Percentiles rank a stretch among this genome's conserved stretches.
Evolutionary conservation across 2,113 vertebrate genomes (phyloP).

Genomic region (Tetrao urogallus): DNA sequence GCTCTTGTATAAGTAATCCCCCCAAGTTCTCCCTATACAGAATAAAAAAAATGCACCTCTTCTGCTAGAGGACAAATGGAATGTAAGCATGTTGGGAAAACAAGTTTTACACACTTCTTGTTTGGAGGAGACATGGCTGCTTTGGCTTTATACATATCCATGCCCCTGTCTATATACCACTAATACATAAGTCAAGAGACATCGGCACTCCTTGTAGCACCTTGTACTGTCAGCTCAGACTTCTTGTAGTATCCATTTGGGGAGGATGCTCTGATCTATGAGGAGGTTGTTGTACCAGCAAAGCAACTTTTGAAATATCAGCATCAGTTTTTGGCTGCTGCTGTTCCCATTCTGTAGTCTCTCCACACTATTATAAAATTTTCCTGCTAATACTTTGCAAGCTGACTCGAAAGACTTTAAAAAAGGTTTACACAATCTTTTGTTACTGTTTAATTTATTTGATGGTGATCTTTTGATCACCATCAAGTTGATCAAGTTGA

Average conservation of each 20-base stretch:
- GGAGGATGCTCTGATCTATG: rapidly evolving
- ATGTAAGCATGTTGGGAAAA: rapidly evolving
- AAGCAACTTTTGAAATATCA: not conserved
- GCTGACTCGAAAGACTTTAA: not conserved
- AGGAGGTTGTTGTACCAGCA: not conserved
- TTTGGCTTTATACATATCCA: not conserved
- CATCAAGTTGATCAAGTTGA: no score
- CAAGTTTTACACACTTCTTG: not conserved
- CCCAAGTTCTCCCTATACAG: not conserved
- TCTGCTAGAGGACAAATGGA: not conserved
- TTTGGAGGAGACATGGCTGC: not conserved
- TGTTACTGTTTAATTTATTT: not conserved
- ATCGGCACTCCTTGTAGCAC: not conserved
- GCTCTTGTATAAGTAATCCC: not conserved
- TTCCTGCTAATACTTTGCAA: not conserved
- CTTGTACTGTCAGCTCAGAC: not conserved
- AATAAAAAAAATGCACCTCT: rapidly evolving
- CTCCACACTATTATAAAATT: not conserved
- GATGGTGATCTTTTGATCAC: not conserved
- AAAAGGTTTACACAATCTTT: not conserved
- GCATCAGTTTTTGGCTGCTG: not conserved
- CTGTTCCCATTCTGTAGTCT: not conserved
- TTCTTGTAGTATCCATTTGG: not conserved
- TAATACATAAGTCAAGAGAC: not conserved
- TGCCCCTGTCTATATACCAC: not conserved